Percentiles rank a stretch among this genome's conserved stretches.
phyloP scores from a whole-genome alignment of 2,797 vertebrate genomes.

The Malacoraja senta region DNA sequence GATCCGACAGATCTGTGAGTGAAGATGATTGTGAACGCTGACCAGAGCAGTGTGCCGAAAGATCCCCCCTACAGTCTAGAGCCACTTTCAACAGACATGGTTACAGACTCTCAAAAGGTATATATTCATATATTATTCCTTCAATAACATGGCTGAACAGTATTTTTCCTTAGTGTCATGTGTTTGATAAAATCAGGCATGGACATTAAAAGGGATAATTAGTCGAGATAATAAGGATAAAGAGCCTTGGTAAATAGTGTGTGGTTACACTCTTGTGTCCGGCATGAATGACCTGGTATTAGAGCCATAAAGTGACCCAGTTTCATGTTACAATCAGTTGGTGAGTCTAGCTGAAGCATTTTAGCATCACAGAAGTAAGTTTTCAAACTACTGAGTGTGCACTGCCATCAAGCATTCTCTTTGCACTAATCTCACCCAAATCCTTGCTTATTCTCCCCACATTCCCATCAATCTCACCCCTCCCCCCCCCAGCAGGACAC shows the following conservation, averaged over 20 bases:
- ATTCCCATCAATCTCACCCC: no score
- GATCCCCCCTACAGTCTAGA: neutral
- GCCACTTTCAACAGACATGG: neutral
- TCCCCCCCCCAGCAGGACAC: no score
- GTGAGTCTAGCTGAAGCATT: neutral
- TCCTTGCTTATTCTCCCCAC: no score
- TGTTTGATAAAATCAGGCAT: neutral
- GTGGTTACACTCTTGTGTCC: neutral
- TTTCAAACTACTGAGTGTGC: no score
- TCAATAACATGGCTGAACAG: neutral
- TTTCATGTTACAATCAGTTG: neutral
- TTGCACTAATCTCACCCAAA: no score
- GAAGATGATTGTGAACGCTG: neutral
- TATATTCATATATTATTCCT: neutral
- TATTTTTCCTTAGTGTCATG: neutral
- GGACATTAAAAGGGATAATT: neutral
- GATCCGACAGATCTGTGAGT: neutral
- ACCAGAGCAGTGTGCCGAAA: neutral
- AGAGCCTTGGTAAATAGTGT: neutral
- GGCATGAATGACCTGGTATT: neutral
- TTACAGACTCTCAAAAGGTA: constrained; percentile 6
- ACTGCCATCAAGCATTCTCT: no score
- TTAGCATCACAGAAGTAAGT: no score
- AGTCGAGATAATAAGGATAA: no score
- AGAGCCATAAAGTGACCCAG: neutral